Base-by-base conservation (phyloP, 2,888 invertebrate species). In the Chesias legatella region DNA sequence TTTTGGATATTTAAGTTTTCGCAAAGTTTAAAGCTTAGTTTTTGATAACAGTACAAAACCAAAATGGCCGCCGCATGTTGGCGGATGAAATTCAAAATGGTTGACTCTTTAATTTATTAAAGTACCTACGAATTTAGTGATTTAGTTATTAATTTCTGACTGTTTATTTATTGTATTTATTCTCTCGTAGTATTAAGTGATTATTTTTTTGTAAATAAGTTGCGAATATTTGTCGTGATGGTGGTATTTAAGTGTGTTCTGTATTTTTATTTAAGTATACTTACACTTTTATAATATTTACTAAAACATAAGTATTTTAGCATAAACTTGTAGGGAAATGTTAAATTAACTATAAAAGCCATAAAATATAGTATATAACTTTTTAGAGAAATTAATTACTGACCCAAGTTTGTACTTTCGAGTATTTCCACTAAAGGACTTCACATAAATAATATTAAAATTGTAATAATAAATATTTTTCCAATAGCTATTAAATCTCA, bases 131-230 rank as follows among this genome's bases (percentile, higher is more conserved):
- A 47, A 49, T 49, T 46, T 48, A 54, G 54, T 54, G 54, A 54
- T 51, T 51, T 54, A 54, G 49, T 27, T 47, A 36, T 45, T 38
- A 46, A 34, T 39, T 63, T 63, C 62, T 51, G 79, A 81, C 77
- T 79, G 78, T 80, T 79, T 80, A 81, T 81, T 84, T 82, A 76
- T 75, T 75, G 61, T 66, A 83, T 83, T 81, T 80, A 81, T 83
- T 82, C 51, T 63, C 58, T 64, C 44, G 63, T 74, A 77, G 70
- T 56, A 35, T 56, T 78, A 73, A 65, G 72, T 67, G 55, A 46
- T 66, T 59, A 67, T 79, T 72, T 29, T 43, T 9, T 39, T 84
- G 84, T 84, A 84, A 80, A 84, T 84, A 58, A 67, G 71, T 79
- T 79, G 75, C 63, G 61, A 74, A 74, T 73, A 75, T 67, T 65